Evolutionary conservation across 1,140 invertebrate species (phyloP).

Genomic region (Euura lappo): DNA sequence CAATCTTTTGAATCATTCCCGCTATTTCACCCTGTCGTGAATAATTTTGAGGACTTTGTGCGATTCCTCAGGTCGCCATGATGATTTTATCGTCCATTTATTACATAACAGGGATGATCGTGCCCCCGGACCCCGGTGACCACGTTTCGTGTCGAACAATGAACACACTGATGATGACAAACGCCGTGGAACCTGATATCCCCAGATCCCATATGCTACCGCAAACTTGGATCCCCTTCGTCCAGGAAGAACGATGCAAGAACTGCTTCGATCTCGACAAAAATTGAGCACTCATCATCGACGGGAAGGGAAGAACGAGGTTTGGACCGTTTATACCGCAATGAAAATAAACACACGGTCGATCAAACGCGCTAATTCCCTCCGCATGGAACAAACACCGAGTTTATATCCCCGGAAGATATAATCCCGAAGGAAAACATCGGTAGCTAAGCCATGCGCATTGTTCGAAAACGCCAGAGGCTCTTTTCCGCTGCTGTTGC

Average conservation of each 20-base stretch:
- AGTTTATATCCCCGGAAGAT: background rate
- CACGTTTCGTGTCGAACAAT: conserved; percentile 45
- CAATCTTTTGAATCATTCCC: no score
- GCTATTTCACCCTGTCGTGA: no score
- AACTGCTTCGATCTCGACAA: no score
- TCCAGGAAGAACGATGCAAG: no score
- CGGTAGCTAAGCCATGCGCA: background rate
- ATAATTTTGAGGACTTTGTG: no score
- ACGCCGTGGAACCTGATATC: conserved; percentile 56
- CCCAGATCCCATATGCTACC: conserved; percentile 49
- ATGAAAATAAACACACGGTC: conserved; percentile 5
- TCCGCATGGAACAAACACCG: background rate
- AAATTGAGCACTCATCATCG: no score
- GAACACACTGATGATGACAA: conserved; percentile 57
- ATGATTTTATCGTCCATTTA: no score
- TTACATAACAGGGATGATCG: no score
- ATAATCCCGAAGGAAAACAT: background rate
- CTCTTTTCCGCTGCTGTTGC: background rate
- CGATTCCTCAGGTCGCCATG: no score
- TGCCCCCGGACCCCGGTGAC: conserved; percentile 35
- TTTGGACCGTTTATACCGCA: background rate
- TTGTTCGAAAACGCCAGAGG: background rate
- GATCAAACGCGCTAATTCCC: background rate
- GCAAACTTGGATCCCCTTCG: conserved; percentile 20
- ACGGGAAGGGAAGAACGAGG: no score